Evolutionary conservation across 1,140 invertebrate species (phyloP), one percentile per base, ranked within the genome.

Genomic region (Aphelenchoides besseyi): DNA sequence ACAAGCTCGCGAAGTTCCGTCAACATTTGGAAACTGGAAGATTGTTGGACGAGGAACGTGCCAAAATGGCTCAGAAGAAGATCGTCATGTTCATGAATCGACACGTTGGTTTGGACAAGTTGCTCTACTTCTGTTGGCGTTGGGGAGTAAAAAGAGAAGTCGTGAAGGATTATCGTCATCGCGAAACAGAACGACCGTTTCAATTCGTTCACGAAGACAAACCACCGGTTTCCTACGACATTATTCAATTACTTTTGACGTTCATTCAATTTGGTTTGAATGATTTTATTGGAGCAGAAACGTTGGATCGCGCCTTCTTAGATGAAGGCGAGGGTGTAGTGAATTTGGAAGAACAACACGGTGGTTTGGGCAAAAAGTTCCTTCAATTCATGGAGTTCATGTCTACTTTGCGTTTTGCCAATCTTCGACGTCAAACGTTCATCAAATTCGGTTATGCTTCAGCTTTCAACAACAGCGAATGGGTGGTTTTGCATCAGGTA

Each of bases 311-410:
- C 5, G 55, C 55, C 55, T 59, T 59, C 18, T 59, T 59, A 23
- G 55, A 59, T 23, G 12, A 12, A 12, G 23, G 12, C 0, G 1
- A 18, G 12, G 3, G 30, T 30, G 32, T 0, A 53, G 35, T 78
- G 3, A 66, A 78, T 53, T 48, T 76, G 28, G 66, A 76, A 26
- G 30, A 70, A 5, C 75, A 76, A 57, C 72, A 74, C 29, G 75
- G 75, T 8, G 75, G 75, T 5, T 26, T 76, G 0, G 75, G 75
- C 2, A 55, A 75, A 18, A 77, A 79, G 3, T 79, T 77, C 23
- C 36, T 77, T 23, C 18, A 59, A 0, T 79, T 77, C 28, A 33
- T 77, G 69, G 54, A 71, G 55, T 80, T 68, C 41, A 28, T 80
- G 5, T 29, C 75, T 5, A 70, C 78, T 37, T 66, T 74, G 1